Conservation (phyloP, 1,140 invertebrate genomes). For the Marisa cornuarietis region DNA sequence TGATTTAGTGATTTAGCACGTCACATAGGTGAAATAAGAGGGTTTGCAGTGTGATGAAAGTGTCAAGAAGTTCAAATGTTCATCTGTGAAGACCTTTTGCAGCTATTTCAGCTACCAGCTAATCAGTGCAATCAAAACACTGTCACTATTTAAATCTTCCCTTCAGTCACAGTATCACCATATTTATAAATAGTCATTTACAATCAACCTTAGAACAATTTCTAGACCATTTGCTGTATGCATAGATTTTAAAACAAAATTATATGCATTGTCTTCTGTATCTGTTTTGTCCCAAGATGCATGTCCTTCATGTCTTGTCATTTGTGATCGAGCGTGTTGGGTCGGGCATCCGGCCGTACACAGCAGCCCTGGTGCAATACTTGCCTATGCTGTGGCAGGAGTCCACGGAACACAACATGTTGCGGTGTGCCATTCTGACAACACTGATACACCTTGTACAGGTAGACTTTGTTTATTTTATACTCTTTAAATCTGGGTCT, state of each 20-base stretch:
- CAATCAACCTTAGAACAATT: background rate
- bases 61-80: too few species aligned
- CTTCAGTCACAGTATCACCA: too few species aligned
- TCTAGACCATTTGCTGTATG: background rate
- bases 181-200: too few species aligned
- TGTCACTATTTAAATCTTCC: too few species aligned
- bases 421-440: conserved; percentile 89
- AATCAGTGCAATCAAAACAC: too few species aligned
- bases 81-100: too few species aligned
- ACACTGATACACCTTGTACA: conserved; percentile 83
- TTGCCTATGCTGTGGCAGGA: conserved; percentile 88
- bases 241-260: background rate
- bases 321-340: conserved; percentile 89
- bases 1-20: too few species aligned
- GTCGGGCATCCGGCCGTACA: conserved; percentile 76
- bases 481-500: too few species aligned
- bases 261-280: background rate
- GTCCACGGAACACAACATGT: conserved; percentile 87
- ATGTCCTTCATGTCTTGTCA: conserved; percentile 88
- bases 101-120: too few species aligned
- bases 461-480: conserved; percentile 63
- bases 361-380: conserved; percentile 78
- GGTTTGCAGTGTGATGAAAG: too few species aligned
- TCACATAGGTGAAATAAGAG: too few species aligned
- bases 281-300: conserved; percentile 75